Percentiles rank a stretch among this genome's conserved stretches.
These are phyloP conservation scores for Drosophila kurseongensis DNA, from an alignment of 1,140 invertebrate species.

Conservation along the genomic window DNA sequence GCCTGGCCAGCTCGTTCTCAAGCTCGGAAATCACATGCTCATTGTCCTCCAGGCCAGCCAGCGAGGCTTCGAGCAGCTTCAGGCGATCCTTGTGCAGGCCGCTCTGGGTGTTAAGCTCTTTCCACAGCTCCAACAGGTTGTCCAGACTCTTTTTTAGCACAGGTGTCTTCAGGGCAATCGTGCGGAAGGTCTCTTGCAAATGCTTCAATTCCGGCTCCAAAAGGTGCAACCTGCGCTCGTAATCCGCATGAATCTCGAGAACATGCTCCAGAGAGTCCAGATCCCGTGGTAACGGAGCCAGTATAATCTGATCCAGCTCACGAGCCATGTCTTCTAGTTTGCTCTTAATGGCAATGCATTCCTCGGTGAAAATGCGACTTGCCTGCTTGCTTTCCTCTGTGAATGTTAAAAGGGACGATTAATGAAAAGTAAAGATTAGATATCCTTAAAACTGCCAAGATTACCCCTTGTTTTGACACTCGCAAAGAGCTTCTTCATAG, in stretches of 20 bases:
- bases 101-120: slow-evolving; percentile 85
- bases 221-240: slow-evolving; percentile 89
- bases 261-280: slow-evolving; percentile 93
- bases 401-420: neutral
- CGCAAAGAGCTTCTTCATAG: slow-evolving; percentile 78
- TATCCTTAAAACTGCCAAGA: neutral
- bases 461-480: slow-evolving; percentile 74
- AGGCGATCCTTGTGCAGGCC: slow-evolving; percentile 86
- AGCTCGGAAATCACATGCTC: slow-evolving; percentile 95
- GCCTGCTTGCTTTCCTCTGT: slow-evolving; percentile 95
- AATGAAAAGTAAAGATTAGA: too few species aligned
- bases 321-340: slow-evolving; percentile 94
- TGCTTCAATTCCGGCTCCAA: slow-evolving; percentile 93
- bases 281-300: slow-evolving; percentile 92
- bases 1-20: slow-evolving; percentile 94
- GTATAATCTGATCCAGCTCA: slow-evolving; percentile 91
- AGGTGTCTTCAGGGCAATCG: slow-evolving; percentile 93
- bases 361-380: slow-evolving; percentile 93
- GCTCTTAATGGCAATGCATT: slow-evolving; percentile 91
- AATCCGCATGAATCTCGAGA: slow-evolving; percentile 95
- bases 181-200: slow-evolving; percentile 92
- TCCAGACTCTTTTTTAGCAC: slow-evolving; percentile 95
- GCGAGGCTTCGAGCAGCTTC: slow-evolving; percentile 95
- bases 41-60: slow-evolving; percentile 95
- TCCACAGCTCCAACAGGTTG: slow-evolving; percentile 95